Conservation (phyloP, 2,888 invertebrate genomes). For the Epiblema foenella region DNA sequence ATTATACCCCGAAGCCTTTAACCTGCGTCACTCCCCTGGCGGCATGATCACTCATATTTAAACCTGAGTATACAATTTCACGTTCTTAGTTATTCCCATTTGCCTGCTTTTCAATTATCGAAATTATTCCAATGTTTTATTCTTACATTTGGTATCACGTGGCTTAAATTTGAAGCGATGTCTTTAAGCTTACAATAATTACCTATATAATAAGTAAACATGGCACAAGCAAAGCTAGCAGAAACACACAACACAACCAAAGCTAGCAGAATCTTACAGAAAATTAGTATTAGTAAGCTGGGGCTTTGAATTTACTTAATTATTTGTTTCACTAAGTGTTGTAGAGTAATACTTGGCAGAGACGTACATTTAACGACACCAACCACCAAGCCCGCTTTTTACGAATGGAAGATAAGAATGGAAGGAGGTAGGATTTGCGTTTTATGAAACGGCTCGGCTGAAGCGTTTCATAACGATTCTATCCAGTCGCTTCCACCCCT, state of each 20-base stretch:
- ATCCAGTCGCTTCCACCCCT: slow-evolving; percentile 46
- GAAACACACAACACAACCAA: no score
- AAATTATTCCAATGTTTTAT: slow-evolving; percentile 1
- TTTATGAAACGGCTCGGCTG: slow-evolving; percentile 45
- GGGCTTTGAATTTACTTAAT: neutral
- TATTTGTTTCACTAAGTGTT: neutral
- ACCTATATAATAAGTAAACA: no score
- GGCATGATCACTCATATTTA: slow-evolving; percentile 64
- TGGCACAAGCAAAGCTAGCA: no score
- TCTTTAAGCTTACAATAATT: neutral
- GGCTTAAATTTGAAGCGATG: neutral
- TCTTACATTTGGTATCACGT: neutral
- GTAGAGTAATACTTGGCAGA: neutral
- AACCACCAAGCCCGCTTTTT: slow-evolving; percentile 14
- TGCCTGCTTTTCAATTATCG: slow-evolving; percentile 12
- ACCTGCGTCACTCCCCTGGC: slow-evolving; percentile 57
- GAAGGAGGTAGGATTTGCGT: slow-evolving; percentile 26
- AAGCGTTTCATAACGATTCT: slow-evolving; percentile 28
- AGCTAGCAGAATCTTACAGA: neutral
- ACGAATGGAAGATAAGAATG: slow-evolving; percentile 25
- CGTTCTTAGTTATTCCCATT: slow-evolving; percentile 49
- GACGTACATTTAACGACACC: slow-evolving; percentile 3
- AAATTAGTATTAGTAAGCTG: neutral
- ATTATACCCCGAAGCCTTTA: slow-evolving; percentile 64
- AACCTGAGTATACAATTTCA: slow-evolving; percentile 64